phyloP scores from a whole-genome alignment of 2,113 vertebrate genomes.

The Acrocephalus arundinaceus region DNA sequence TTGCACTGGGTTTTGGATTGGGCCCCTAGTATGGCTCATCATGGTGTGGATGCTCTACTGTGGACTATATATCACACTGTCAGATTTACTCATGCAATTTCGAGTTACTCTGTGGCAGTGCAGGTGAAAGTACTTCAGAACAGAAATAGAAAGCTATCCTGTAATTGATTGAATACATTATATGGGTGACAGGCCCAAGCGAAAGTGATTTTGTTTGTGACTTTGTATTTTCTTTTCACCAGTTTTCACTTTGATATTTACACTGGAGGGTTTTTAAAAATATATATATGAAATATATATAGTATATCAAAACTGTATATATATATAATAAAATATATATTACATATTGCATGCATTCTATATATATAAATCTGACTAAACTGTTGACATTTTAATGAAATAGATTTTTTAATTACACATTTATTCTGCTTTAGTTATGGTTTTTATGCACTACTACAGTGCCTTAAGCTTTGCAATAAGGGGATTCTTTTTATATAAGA shows the following conservation, averaged over 20 bases:
- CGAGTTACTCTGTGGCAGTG: background rate
- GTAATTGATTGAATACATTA: conserved; percentile 46
- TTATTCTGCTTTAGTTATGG: background rate
- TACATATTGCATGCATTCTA: background rate
- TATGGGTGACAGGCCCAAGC: conserved; percentile 17
- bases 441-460: background rate
- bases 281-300: background rate
- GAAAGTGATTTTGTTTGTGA: conserved; percentile 42
- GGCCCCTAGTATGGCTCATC: background rate
- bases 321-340: background rate
- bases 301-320: background rate
- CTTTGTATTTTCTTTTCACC: conserved; percentile 12
- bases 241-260: background rate
- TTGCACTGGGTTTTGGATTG: background rate
- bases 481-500: background rate
- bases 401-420: background rate
- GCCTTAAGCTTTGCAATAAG: background rate
- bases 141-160: conserved; percentile 40
- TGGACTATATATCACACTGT: background rate
- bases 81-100: conserved; percentile 52
- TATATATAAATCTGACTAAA: background rate
- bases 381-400: background rate
- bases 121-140: conserved; percentile 53
- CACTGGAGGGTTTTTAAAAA: background rate
- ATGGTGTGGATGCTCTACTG: background rate